A percentile compares a stretch with the other conserved stretches of the same genome.
These are phyloP conservation scores for Phalloptychus januarius DNA, from an alignment of 2,797 vertebrate species.

Conservation along the genomic window DNA sequence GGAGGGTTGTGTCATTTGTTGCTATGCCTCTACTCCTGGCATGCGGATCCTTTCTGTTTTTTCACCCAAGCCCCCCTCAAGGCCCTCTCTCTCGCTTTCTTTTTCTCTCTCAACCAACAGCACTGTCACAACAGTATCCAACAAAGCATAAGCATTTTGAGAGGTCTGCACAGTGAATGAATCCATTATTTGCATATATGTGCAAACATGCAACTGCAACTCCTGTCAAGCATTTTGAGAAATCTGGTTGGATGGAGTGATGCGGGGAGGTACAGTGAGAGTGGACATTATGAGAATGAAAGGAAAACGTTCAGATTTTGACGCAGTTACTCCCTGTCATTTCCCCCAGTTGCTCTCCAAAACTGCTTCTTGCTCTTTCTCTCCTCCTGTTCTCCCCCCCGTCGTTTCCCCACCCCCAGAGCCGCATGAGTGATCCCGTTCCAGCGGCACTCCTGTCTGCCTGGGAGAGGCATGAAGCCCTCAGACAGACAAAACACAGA, in stretches of 20 bases:
- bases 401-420: constrained; percentile 14
- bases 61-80: constrained; percentile 38
- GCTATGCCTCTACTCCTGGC: constrained; percentile 70
- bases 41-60: constrained; percentile 64
- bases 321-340: constrained; percentile 62
- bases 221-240: constrained; percentile 38
- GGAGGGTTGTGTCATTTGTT: constrained; percentile 74
- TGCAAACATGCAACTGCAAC: constrained; percentile 3
- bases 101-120: constrained; percentile 51
- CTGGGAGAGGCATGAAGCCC: constrained; percentile 53
- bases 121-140: constrained; percentile 50
- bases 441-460: constrained; percentile 60
- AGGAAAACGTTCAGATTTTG: constrained; percentile 61
- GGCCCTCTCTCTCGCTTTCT: constrained; percentile 39
- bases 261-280: constrained; percentile 12
- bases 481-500: constrained; percentile 63
- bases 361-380: constrained; percentile 34
- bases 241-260: constrained; percentile 31
- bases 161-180: constrained; percentile 11
- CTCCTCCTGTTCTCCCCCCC: constrained; percentile 19
- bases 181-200: constrained; percentile 19
- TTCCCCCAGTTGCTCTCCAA: constrained; percentile 26
- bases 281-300: constrained; percentile 65
- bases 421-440: constrained; percentile 71
- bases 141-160: constrained; percentile 38